These are phyloP conservation scores for Nannoperca obscura DNA, from an alignment of 2,797 vertebrate species.

Conservation along the genomic window DNA sequence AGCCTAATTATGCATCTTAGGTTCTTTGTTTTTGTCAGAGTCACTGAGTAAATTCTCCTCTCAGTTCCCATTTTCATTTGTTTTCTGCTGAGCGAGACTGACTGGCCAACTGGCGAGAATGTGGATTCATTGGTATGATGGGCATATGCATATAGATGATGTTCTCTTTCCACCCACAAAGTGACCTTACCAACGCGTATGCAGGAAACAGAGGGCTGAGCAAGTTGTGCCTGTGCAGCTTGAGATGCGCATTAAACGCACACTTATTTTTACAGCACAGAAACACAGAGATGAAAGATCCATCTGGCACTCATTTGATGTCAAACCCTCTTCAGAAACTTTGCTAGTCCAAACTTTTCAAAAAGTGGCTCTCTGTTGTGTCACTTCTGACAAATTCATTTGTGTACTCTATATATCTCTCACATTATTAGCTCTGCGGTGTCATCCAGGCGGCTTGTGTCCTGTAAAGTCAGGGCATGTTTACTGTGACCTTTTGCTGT, in stretches of 20 bases:
- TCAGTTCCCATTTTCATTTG: conserved; percentile 65
- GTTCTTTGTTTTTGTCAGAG: conserved; percentile 66
- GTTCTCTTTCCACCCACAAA: conserved; percentile 55
- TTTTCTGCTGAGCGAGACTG: conserved; percentile 57
- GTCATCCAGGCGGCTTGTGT: conserved; percentile 23
- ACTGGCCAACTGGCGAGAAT: conserved; percentile 61
- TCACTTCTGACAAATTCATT: conserved; percentile 18
- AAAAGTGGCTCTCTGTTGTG: conserved; percentile 17
- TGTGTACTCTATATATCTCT: conserved; percentile 8
- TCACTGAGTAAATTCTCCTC: conserved; percentile 62
- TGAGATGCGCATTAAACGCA: conserved; percentile 38
- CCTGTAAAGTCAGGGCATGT: conserved; percentile 42
- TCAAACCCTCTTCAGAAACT: conserved; percentile 36
- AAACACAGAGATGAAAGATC: conserved; percentile 47
- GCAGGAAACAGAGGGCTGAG: conserved; percentile 33
- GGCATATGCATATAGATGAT: conserved; percentile 63
- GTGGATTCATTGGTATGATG: conserved; percentile 52
- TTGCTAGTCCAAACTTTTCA: conserved; percentile 40
- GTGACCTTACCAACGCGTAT: conserved; percentile 57
- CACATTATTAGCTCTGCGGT: conserved; percentile 15
- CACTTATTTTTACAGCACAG: conserved; percentile 41
- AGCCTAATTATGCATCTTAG: conserved; percentile 71
- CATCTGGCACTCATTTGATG: conserved; percentile 50
- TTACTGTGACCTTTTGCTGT: conserved; percentile 48
- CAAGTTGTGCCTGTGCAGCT: conserved; percentile 34